Base-by-base conservation (phyloP, 2,113 vertebrate species). In the Bagarius yarrelli region DNA sequence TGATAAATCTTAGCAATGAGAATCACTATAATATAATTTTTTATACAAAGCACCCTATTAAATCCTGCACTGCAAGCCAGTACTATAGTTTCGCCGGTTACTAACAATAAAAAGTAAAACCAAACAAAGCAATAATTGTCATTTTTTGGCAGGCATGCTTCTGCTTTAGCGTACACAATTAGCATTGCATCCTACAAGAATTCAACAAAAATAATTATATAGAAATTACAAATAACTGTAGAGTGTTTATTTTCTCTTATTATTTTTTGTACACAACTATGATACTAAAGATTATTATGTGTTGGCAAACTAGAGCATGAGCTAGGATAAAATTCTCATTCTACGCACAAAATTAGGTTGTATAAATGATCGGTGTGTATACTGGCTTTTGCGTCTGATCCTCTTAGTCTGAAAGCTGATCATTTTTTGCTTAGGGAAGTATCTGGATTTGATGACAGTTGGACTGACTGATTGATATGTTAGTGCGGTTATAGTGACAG, bases 391-490 rank as follows among this genome's bases (percentile, higher is more conserved):
- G 16, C 52, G 47, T 71, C 67, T 70, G 44, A 50, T 70, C 44
- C 8, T 70, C 40, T 47, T 27, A 25, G n/a, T 70, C 40, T 9
- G 67, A 52, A 71, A 71, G 27, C 69, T 53, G 47, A 71, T 52
- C 0, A 52, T 30, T 71, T 71, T 52, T 15, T 53, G 69, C 25
- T 30, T 19, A 71, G 47, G 25, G 69, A 71, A 30, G n/a, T 50
- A 50, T 71, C 47, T 71, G 40, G 40, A 70, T 30, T 27, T 71
- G 47, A 71, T 52, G 27, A 30, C 25, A 36, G 44, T 25, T 5
- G 25, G 47, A n/a, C n/a, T 52, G 69, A 53, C 69, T 71, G 47
- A 71, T 71, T 47, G 69, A 71, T 71, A 21, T 52, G 4, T 70
- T 71, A 52, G 9, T 30, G 16, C 69, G 27, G 69, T 71, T 30